Evolutionary conservation across 30 jellyfish, hydroid and myxozoan genomes (phyloP), one percentile per base, ranked within the genome.

Genomic region (Aurelia coerulea): DNA sequence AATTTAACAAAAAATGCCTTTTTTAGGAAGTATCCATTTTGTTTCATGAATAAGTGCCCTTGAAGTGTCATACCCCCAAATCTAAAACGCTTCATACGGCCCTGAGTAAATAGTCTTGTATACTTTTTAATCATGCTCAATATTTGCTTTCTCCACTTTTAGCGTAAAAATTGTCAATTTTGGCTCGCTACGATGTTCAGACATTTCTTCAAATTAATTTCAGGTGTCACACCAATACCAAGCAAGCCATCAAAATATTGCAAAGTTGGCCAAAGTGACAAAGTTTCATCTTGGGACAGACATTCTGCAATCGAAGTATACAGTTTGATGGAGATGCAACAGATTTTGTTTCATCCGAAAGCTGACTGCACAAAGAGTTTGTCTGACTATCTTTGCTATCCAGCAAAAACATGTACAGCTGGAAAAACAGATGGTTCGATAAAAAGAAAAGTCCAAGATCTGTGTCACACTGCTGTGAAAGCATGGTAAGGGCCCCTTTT

Each of bases 281-380:
- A 58, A 18, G 96, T 87, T 50, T 81, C 91, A n/a, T 83, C 96
- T 42, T 87, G 90, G 91, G 54, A 77, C 82, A 76, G 37, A 39
- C 96, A 78, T 79, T 56, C 89, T 1, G 75, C 89, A 6, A 54
- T 86, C 17, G 95, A 86, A 58, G 70, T 77, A 37, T 46, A 86
- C 32, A 59, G 82, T n/a, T 42, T 86, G 56, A 18, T 86, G 34
- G 85, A 77, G 29, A 67, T 86, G 58, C 95, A 86, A 68, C 67
- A 12, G 14, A 50, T 68, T 35, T 18, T 77, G 74, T 86, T 63
- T 33, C 11, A 56, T 18, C 58, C 66, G 78, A 32, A 81, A 34
- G 79, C 59, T 23, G 32, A 39, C 13, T 87, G 90, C 50, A 34
- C 62, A 77, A 58, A 58, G 18, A 53, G 68, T 4, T 66, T 87